phyloP scores from a whole-genome alignment of 2,888 invertebrate species.

The Heterodera filipjevi region DNA sequence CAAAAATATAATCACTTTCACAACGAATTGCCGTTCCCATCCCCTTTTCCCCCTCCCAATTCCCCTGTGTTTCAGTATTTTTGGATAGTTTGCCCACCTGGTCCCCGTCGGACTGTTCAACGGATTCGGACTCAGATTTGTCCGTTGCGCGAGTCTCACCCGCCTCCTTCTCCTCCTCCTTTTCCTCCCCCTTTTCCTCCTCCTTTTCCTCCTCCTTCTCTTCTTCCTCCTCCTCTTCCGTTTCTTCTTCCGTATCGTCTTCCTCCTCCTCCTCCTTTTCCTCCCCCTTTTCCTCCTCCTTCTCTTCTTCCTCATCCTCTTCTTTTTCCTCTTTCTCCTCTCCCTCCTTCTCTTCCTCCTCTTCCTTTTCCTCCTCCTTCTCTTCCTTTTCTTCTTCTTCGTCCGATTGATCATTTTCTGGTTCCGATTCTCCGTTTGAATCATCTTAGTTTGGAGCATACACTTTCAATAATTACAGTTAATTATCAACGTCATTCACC shows the following conservation, averaged over 20 bases:
- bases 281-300: background rate
- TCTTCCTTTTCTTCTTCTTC: constrained; percentile 5
- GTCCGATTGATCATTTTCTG: background rate
- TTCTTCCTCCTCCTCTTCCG: background rate
- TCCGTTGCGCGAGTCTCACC: no score
- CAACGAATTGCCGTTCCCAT: background rate
- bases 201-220: background rate
- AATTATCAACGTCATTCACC: no score
- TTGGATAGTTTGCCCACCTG: background rate
- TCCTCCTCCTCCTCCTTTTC: background rate
- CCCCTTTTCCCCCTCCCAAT: background rate
- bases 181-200: background rate
- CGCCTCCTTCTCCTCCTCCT: background rate
- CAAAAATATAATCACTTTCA: no score
- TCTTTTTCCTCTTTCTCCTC: background rate
- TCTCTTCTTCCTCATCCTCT: background rate
- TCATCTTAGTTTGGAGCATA: background rate
- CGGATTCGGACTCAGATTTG: background rate
- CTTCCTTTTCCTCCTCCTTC: background rate
- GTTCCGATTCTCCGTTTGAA: background rate
- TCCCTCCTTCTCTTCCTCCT: background rate
- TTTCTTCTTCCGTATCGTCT: background rate
- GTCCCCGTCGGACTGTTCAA: background rate
- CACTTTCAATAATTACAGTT: no score
- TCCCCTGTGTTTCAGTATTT: background rate